Evolutionary conservation across 2,888 invertebrate species (phyloP).

Genomic region (Orchestes rusci): DNA sequence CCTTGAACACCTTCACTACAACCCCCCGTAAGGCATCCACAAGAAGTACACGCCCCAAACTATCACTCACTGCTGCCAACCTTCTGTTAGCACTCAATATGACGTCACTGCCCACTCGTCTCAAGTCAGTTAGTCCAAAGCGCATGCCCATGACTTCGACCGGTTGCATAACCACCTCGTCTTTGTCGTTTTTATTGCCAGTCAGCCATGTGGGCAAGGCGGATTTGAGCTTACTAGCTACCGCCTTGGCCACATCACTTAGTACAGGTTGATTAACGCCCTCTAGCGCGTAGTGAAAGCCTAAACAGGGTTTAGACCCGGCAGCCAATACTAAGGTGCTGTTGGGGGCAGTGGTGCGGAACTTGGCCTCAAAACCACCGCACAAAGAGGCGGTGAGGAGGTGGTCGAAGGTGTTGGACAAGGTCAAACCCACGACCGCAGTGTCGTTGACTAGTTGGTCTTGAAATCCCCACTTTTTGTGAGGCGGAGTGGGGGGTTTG

Average conservation of each 20-base stretch:
- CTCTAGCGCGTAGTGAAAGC: conserved; percentile 86
- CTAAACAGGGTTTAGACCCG: conserved; percentile 78
- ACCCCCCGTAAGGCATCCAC: conserved; percentile 76
- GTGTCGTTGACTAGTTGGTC: conserved; percentile 71
- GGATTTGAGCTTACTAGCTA: conserved; percentile 71
- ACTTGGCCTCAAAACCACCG: conserved; percentile 65
- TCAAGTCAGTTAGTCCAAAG: conserved; percentile 73
- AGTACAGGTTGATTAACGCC: conserved; percentile 75
- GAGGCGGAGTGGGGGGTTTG: too few species aligned
- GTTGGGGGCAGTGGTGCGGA: conserved; percentile 67
- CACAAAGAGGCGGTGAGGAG: conserved; percentile 71
- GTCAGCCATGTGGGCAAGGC: conserved; percentile 65
- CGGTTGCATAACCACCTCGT: conserved; percentile 46
- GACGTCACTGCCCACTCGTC: conserved; percentile 68
- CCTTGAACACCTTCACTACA: conserved; percentile 85
- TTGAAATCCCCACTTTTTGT: conserved; percentile 82
- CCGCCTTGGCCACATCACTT: conserved; percentile 87
- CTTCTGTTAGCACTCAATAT: conserved; percentile 71
- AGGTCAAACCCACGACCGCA: conserved; percentile 64
- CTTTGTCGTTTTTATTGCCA: conserved; percentile 46
- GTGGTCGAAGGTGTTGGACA: conserved; percentile 78
- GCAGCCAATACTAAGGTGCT: conserved; percentile 68
- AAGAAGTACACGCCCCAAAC: conserved; percentile 79
- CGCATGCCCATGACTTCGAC: conserved; percentile 70
- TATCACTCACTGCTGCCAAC: conserved; percentile 76